phyloP scores from a whole-genome alignment of 2,797 vertebrate species.

The Cuniculus paca region DNA sequence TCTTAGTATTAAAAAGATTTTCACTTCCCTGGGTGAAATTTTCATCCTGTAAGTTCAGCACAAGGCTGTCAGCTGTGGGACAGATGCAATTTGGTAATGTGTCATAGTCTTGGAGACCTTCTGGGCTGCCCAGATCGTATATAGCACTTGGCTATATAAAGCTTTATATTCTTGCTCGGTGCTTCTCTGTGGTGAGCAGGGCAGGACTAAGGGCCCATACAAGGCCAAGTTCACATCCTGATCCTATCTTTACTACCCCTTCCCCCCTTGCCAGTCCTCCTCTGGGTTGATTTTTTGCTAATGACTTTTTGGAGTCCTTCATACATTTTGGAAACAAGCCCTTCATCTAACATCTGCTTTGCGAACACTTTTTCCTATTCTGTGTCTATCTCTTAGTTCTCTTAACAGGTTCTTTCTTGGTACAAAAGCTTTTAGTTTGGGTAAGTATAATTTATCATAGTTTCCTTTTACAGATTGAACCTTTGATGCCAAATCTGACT shows the following conservation, averaged over 20 bases:
- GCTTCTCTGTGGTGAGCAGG: conserved; percentile 90
- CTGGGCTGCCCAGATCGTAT: conserved; percentile 96
- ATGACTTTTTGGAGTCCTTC: conserved; percentile 31
- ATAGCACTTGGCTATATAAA: too few relatives aligned
- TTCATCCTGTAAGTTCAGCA: conserved; percentile 94
- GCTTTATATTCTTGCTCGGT: conserved; percentile 95
- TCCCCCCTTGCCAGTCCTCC: neutral
- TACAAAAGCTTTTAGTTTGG: conserved; percentile 36
- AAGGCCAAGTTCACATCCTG: neutral
- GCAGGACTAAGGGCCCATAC: conserved; percentile 81
- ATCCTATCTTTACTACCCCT: neutral
- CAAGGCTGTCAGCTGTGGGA: conserved; percentile 94
- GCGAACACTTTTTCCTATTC: neutral
- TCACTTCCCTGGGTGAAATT: conserved; percentile 92
- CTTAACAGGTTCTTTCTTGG: neutral
- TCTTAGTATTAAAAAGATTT: conserved; percentile 88
- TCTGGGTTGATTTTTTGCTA: conserved; percentile 47
- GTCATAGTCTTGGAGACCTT: conserved; percentile 96
- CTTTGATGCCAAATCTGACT: conserved; percentile 17
- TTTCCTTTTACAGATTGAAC: neutral
- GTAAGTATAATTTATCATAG: neutral
- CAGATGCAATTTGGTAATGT: conserved; percentile 95
- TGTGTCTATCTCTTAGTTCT: conserved; percentile 9
- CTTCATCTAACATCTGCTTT: conserved; percentile 10
- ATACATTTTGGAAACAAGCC: conserved; percentile 35